These are phyloP conservation scores for Catharus ustulatus DNA, from an alignment of 2,797 vertebrate genomes.

Conservation along the genomic window DNA sequence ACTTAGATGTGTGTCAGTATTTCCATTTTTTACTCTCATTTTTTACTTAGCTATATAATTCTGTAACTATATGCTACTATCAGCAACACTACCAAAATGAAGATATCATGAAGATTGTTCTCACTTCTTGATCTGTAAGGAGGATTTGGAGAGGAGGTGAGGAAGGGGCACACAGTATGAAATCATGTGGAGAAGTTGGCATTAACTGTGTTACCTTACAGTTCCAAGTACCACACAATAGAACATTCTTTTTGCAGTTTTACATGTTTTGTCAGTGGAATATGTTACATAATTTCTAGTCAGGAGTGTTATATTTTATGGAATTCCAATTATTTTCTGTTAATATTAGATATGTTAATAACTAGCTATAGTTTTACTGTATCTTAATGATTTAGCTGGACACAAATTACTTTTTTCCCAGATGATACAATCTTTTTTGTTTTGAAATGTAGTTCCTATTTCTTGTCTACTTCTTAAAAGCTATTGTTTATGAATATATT, in stretches of 20 bases:
- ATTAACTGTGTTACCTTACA: not conserved
- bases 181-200: not conserved
- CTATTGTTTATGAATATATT: conserved; percentile 9
- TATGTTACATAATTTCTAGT: not conserved
- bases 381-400: not conserved
- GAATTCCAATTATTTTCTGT: not conserved
- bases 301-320: not conserved
- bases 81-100: not conserved
- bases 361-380: not conserved
- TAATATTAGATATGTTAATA: not conserved
- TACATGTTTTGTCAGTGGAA: not conserved
- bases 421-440: not conserved
- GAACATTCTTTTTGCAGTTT: not conserved
- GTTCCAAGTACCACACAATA: not conserved
- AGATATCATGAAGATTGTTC: not conserved
- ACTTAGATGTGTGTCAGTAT: not conserved
- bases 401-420: not conserved
- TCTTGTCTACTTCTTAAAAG: not conserved
- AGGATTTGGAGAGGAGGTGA: not conserved
- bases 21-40: not conserved
- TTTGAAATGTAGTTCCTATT: not conserved
- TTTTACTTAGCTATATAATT: not conserved
- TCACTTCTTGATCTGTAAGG: not conserved
- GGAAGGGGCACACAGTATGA: not conserved
- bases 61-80: not conserved